Conservation (phyloP, 2,888 invertebrate species). For the Corbicula japonica region DNA sequence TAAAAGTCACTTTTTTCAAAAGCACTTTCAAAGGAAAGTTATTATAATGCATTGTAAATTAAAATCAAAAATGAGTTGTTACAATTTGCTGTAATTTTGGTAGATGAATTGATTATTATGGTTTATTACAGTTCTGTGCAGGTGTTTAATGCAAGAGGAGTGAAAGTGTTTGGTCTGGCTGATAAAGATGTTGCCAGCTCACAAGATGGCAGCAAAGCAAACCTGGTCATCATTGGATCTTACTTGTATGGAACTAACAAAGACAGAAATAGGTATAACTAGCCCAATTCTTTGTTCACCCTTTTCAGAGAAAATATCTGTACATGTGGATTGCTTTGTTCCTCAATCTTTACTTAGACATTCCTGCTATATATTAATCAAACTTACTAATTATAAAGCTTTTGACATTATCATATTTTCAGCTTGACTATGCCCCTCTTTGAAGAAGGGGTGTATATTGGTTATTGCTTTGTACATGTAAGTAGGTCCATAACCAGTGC, state of each 20-base stretch:
- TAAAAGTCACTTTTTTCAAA: too few species aligned
- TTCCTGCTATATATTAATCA: not conserved
- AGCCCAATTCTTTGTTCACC: too few species aligned
- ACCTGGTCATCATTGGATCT: constrained; percentile 1
- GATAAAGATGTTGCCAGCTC: too few species aligned
- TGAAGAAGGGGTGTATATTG: too few species aligned
- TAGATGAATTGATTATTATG: not conserved
- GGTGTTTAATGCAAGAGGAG: not conserved
- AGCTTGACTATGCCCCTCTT: too few species aligned
- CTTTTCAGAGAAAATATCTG: too few species aligned
- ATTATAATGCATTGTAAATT: too few species aligned
- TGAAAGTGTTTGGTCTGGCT: not conserved
- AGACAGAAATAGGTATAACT: constrained; percentile 5
- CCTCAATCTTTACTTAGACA: not conserved
- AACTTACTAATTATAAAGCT: not conserved
- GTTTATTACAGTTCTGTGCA: not conserved
- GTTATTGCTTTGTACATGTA: too few species aligned
- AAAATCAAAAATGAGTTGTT: too few species aligned
- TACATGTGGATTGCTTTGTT: too few species aligned
- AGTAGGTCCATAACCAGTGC: too few species aligned
- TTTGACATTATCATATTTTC: not conserved
- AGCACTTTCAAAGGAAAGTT: too few species aligned
- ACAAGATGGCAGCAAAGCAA: not conserved
- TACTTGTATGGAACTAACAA: not conserved
- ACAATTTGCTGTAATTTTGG: not conserved